Evolutionary conservation across 2,888 invertebrate genomes (phyloP).

Genomic region (Dryocosmus kuriphilus): DNA sequence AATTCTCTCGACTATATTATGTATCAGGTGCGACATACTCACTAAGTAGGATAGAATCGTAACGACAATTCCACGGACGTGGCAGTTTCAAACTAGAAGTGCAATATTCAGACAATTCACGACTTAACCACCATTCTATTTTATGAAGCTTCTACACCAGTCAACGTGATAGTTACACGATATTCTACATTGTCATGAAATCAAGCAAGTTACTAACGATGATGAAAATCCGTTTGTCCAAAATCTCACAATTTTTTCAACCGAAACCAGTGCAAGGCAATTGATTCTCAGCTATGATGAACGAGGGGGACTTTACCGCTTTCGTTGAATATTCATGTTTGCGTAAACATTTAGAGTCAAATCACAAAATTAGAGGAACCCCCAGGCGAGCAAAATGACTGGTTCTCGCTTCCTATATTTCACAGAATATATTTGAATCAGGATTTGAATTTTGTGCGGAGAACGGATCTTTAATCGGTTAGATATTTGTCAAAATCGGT

Average conservation of each 20-base stretch:
- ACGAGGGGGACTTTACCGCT: not conserved
- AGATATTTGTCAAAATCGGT: slow-evolving; percentile 16
- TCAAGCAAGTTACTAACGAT: slow-evolving; percentile 32
- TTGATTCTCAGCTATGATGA: slow-evolving; percentile 30
- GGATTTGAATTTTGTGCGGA: slow-evolving; percentile 2
- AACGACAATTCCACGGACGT: slow-evolving; percentile 42
- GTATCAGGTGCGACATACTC: slow-evolving; percentile 30
- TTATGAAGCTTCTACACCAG: slow-evolving; percentile 28
- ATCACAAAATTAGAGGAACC: slow-evolving; percentile 35
- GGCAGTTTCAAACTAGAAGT: slow-evolving; percentile 50
- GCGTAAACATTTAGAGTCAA: slow-evolving; percentile 35
- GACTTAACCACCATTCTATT: slow-evolving; percentile 47
- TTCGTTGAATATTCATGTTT: slow-evolving; percentile 38
- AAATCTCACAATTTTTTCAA: not conserved
- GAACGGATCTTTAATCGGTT: slow-evolving; percentile 23
- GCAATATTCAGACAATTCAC: slow-evolving; percentile 43
- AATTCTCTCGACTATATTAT: slow-evolving; percentile 17
- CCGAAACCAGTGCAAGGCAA: not conserved
- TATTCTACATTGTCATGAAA: slow-evolving; percentile 22
- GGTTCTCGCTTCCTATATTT: slow-evolving; percentile 5
- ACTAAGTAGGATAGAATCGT: slow-evolving; percentile 38
- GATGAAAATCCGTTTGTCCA: not conserved
- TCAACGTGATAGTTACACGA: slow-evolving; percentile 15
- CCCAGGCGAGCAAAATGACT: slow-evolving; percentile 25
- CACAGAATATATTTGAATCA: slow-evolving; percentile 17